Evolutionary conservation across 2,797 vertebrate genomes (phyloP), one percentile per base, ranked within the genome.

Genomic region (Eospalax fontanierii): DNA sequence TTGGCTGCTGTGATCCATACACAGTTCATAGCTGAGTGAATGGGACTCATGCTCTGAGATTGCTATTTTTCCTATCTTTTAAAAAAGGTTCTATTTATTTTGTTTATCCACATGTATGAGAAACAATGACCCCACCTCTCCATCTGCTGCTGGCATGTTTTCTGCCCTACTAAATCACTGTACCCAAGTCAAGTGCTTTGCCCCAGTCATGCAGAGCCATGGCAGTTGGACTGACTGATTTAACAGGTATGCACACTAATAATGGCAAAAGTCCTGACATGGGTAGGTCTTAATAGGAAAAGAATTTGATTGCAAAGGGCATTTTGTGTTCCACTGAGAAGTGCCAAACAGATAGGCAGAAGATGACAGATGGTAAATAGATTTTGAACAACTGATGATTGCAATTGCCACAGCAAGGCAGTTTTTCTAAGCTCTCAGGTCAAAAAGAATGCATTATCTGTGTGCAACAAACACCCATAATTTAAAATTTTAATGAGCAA

Each of bases 291-390:
- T 28, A 94, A 87, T 40, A 78, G 65, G 75, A 73, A 90, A 68
- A 85, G 30, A 84, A 93, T 91, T 95, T 92, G 94, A 87, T 94
- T 61, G 78, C 54, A 26, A 94, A 90, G 92, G 28, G 33, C 79
- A 85, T 7, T 79, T 38, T 4, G 68, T 91, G 83, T 84, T 95
- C 81, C 85, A 94, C 24, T 22, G 75, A 80, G 85, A 65, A 87
- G 21, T 95, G 93, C 89, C 91, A 95, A 95, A 43, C 18, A 83
- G 57, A 91, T 92, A 79, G 54, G 61, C 1, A 16, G 84, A 92
- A 57, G 40, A 90, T 61, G 66, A 91, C 93, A 97, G 96, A 95
- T 96, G 95, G 95, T 63, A 93, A 95, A 93, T 93, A 63, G 68
- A 91, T 95, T 92, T 78, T 93, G 74, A 93, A 50, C 90, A 95